Conservation (phyloP, 2,113 vertebrate species). For the Platichthys stellatus region DNA sequence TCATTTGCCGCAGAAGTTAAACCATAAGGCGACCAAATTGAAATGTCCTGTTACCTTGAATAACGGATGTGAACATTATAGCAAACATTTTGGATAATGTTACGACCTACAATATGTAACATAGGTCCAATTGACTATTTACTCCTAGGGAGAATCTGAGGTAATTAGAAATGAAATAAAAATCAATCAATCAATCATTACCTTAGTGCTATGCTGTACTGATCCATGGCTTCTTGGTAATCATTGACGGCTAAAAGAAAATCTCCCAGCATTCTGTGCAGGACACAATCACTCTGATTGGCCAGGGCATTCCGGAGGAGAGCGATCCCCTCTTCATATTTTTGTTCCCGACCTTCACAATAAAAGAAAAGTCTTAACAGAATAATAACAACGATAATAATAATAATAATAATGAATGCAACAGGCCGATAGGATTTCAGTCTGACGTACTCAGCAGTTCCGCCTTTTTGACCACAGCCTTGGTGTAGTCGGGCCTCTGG, state of each 20-base stretch:
- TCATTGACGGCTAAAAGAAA: constrained; percentile 97
- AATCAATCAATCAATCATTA: constrained; percentile 57
- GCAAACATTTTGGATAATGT: too few species aligned
- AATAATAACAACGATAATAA: too few species aligned
- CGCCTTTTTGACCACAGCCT: constrained; percentile 98
- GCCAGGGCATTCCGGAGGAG: constrained; percentile 92
- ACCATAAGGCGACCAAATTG: too few species aligned
- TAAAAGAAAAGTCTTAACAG: neutral
- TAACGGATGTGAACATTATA: too few species aligned
- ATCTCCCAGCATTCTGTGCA: constrained; percentile 97
- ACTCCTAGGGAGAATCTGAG: neutral
- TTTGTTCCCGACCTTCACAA: constrained; percentile 91
- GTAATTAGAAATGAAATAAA: neutral
- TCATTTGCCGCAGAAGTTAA: too few species aligned
- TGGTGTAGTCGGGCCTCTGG: constrained; percentile 96
- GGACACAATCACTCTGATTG: constrained; percentile 96
- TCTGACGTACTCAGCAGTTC: constrained; percentile 89
- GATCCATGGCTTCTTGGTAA: constrained; percentile 99
- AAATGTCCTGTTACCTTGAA: too few species aligned
- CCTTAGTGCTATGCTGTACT: constrained; percentile 98
- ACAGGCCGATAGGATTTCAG: neutral
- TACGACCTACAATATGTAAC: too few species aligned
- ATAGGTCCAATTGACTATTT: neutral
- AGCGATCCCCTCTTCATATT: constrained; percentile 95
- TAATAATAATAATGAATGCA: neutral